Percentiles rank a stretch among this genome's conserved stretches.
Evolutionary conservation across 2,888 invertebrate species (phyloP).

Genomic region (Linyphia triangularis): DNA sequence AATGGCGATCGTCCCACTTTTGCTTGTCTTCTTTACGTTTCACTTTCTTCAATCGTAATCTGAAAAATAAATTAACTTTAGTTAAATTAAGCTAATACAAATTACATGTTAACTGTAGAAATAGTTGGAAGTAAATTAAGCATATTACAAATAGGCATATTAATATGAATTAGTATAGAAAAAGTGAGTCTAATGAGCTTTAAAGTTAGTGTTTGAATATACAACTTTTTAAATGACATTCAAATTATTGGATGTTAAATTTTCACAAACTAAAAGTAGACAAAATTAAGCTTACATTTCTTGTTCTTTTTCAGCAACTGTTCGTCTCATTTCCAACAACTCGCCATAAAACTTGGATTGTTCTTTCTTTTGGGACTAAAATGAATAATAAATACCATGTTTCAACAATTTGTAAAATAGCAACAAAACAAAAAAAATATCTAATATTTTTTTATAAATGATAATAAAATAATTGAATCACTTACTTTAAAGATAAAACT

Average conservation of each 20-base stretch:
- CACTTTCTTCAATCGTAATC: slow-evolving; percentile 91
- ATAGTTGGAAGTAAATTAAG: too few species aligned
- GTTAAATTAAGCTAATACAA: not conserved
- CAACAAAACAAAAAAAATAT: not conserved
- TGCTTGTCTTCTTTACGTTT: slow-evolving; percentile 98
- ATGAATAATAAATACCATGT: not conserved
- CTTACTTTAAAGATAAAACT: too few species aligned
- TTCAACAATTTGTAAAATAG: not conserved
- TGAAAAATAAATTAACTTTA: slow-evolving; percentile 69
- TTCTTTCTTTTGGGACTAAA: slow-evolving; percentile 84
- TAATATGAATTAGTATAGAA: not conserved
- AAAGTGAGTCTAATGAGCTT: not conserved
- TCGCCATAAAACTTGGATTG: slow-evolving; percentile 98
- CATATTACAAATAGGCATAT: not conserved
- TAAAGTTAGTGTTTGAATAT: too few species aligned
- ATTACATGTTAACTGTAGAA: too few species aligned
- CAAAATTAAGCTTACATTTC: slow-evolving; percentile 91
- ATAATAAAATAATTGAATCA: not conserved
- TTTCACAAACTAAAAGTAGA: too few species aligned
- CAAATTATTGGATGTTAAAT: not conserved
- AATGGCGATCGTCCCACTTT: slow-evolving; percentile 99
- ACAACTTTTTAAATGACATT: too few species aligned
- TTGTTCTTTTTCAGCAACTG: slow-evolving; percentile 97
- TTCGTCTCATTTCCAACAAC: slow-evolving; percentile 94
- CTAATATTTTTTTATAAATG: not conserved